Base-by-base conservation (phyloP, 2,888 invertebrate species). In the Bugula neritina region DNA sequence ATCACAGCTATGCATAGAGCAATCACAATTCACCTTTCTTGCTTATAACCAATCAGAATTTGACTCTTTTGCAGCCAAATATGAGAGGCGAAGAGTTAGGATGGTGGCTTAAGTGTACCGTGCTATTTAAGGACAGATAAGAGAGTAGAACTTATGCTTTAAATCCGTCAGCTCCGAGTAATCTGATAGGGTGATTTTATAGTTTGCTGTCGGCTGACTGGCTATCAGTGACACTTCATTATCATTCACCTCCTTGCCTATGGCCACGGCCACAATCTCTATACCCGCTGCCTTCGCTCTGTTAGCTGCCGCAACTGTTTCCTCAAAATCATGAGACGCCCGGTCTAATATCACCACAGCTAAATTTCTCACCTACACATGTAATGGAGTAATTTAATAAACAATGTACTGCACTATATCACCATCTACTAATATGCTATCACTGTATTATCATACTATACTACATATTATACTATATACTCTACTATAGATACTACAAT, bases 171-270 rank as follows among this genome's bases (percentile, higher is more conserved):
- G 13, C 31, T 63, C 63, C 3, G 63, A 25, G 31, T 63, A 63
- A 31, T 63, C 63, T 63, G 63, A 63, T 3, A 63, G 34, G n/a
- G 63, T 63, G 27, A 63, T 63, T n/a, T 63, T 63, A 31, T 63
- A 63, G 17, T 31, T 27, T 25, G 63, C 21, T 63, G 34, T 63
- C 27, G 63, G 63, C n/a, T 63, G 63, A 17, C 25, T 25, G 31
- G 63, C 63, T 3, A 63, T 13, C 31, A 63, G 29, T 13, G 63
- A 63, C 3, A 63, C 31, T n/a, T 63, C 63, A 29, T 63, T 31
- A n/a, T 63, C 63, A 31, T 63, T 31, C n/a, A 63, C 63, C n/a
- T 63, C 25, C n/a, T 63, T 63, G 10, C 63, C 63, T 17, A 63
- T 27, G 13, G 63, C 63, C 63, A 63, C 63, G 5, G 27, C 63